Evolutionary conservation across 2,113 vertebrate genomes (phyloP).

Genomic region (Petaurus breviceps): DNA sequence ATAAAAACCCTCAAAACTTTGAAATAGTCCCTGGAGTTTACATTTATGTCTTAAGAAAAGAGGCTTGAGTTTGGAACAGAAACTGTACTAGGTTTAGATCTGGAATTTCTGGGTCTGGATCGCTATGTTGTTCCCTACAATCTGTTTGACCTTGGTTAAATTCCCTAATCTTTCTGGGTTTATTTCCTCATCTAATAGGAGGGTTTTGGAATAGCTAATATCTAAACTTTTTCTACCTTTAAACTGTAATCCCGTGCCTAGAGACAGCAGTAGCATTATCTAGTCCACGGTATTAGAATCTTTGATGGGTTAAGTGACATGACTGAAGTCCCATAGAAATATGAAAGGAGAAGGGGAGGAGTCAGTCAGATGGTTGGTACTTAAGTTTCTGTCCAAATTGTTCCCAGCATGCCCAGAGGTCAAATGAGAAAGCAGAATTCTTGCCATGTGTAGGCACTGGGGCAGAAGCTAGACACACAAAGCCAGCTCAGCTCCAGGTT

Average conservation of each 20-base stretch:
- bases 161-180: background rate
- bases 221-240: background rate
- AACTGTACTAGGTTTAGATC: background rate
- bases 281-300: background rate
- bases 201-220: background rate
- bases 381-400: background rate
- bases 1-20: background rate
- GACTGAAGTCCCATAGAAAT: background rate
- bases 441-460: background rate
- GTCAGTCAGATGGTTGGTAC: background rate
- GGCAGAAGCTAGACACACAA: constrained; percentile 8
- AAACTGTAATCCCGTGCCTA: background rate
- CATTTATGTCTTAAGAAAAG: background rate
- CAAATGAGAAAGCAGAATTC: background rate
- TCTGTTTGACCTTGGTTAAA: background rate
- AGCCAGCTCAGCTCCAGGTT: background rate
- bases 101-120: background rate
- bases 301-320: background rate
- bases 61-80: background rate
- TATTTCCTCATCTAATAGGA: background rate
- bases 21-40: background rate
- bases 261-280: background rate
- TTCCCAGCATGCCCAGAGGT: background rate
- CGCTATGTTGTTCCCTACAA: background rate
- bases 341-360: background rate